phyloP scores from a whole-genome alignment of 2,113 vertebrate species.

The Heterochromis multidens region DNA sequence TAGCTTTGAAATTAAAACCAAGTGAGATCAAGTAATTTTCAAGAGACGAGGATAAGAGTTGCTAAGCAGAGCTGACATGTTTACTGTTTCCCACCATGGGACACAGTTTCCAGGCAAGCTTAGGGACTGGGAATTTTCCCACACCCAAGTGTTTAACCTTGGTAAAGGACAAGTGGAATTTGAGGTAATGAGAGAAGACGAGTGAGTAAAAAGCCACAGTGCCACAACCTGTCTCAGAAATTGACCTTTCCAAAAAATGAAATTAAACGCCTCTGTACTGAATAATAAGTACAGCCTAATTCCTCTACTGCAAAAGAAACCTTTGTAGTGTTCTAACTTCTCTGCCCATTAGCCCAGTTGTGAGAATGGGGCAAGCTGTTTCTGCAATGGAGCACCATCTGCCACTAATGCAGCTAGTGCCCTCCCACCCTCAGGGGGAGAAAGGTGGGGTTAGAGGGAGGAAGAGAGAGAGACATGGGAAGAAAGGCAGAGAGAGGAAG shows the following conservation, averaged over 20 bases:
- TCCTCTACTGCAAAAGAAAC: constrained; percentile 14
- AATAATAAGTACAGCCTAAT: constrained; percentile 50
- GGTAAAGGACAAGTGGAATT: constrained; percentile 41
- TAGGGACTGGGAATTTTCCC: constrained; percentile 43
- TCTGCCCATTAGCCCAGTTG: constrained; percentile 51
- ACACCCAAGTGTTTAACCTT: constrained; percentile 51
- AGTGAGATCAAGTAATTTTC: neutral
- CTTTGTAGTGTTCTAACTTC: constrained; percentile 23
- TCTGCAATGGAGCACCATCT: constrained; percentile 63
- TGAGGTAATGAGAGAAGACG: neutral
- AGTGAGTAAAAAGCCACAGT: neutral
- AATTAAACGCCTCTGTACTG: constrained; percentile 24
- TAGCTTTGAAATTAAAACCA: neutral
- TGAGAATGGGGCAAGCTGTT: constrained; percentile 62
- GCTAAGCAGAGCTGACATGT: constrained; percentile 22
- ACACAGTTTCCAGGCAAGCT: constrained; percentile 55
- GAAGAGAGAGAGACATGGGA: neutral
- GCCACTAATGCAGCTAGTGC: constrained; percentile 50
- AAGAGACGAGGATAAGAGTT: neutral
- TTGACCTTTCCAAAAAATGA: constrained; percentile 6
- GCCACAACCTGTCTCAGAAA: constrained; percentile 25
- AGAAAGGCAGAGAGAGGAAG: neutral
- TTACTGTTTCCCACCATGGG: constrained; percentile 40
- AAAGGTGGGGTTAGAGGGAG: constrained; percentile 15
- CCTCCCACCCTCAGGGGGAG: constrained; percentile 29